These are phyloP conservation scores for Echinometra lucunter DNA, from an alignment of 53 echinoderm and acorn worm species.

Conservation along the genomic window DNA sequence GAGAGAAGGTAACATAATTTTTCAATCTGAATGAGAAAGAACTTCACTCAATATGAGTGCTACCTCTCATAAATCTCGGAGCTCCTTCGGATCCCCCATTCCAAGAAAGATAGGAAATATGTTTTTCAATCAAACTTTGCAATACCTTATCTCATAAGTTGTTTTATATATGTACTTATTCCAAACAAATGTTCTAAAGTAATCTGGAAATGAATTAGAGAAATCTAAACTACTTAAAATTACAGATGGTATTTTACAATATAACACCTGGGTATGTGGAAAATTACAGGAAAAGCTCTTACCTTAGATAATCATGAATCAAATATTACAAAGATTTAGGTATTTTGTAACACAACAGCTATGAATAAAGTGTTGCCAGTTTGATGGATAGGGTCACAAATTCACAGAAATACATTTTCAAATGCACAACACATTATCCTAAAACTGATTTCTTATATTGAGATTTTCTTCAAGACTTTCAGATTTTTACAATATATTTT, in stretches of 20 bases:
- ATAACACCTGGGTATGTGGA: not conserved
- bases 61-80: not conserved
- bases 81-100: not conserved
- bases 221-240: not conserved
- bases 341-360: not conserved
- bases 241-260: not conserved
- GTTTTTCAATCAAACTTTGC: not conserved
- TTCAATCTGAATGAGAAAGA: too few species aligned
- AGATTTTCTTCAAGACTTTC: not conserved
- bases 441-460: not conserved
- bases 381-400: not conserved
- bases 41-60: slow-evolving; percentile 7
- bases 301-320: not conserved
- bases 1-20: too few species aligned
- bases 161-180: not conserved
- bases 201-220: not conserved
- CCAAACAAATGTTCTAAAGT: not conserved
- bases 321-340: not conserved
- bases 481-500: not conserved
- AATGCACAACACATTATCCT: not conserved
- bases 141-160: not conserved
- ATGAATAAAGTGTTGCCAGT: not conserved
- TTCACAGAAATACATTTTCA: not conserved
- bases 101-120: too few species aligned
- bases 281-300: not conserved